Evolutionary conservation across 2,797 vertebrate genomes (phyloP).

Genomic region (Parauchenoglanis punctatus): DNA sequence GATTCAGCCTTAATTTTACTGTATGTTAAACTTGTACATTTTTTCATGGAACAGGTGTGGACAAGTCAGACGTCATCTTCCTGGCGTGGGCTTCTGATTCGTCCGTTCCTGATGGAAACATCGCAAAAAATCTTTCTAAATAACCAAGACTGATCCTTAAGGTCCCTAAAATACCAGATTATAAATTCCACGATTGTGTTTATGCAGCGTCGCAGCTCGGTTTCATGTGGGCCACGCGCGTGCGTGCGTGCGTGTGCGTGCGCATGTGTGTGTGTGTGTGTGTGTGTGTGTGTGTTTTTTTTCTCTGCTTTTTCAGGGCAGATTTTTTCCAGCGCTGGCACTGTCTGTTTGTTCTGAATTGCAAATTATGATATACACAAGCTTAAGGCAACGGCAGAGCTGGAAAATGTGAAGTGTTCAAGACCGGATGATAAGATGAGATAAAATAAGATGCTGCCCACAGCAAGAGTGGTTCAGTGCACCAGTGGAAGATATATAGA

Average conservation of each 20-base stretch:
- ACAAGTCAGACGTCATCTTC: not conserved
- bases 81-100: not conserved
- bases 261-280: not conserved
- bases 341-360: constrained; percentile 32
- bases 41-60: not conserved
- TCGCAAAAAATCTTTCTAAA: not conserved
- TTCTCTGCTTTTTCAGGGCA: not conserved
- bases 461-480: constrained; percentile 30
- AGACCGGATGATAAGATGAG: constrained; percentile 22
- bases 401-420: constrained; percentile 20
- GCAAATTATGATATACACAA: constrained; percentile 26
- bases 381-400: constrained; percentile 31
- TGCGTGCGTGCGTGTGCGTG: not conserved
- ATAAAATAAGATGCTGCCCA: constrained; percentile 33
- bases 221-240: not conserved
- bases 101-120: not conserved
- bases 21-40: not conserved
- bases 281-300: not conserved
- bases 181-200: not conserved
- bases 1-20: not conserved
- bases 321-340: not conserved
- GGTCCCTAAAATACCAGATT: not conserved
- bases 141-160: not conserved
- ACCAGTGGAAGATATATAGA: constrained; percentile 15
- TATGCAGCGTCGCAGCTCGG: not conserved